Evolutionary conservation across 2,113 vertebrate genomes (phyloP), one percentile per base, ranked within the genome.

Genomic region (Alces alces): DNA sequence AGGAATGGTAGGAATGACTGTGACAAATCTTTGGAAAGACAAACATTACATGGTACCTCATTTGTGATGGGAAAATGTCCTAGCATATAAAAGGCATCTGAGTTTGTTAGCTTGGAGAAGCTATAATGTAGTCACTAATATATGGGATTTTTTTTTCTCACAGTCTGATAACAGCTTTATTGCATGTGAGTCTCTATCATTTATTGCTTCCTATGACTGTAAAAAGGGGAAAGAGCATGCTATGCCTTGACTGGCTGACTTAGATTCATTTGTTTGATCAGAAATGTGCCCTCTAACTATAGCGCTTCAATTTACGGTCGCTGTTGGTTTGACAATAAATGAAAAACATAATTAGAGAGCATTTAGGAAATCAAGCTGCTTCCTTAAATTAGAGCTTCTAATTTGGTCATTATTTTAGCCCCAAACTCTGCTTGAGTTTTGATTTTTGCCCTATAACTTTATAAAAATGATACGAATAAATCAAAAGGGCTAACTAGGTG

Each of bases 121-220:
- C 45, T 89, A 66, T 54, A 50, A 47, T 21, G 28, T 91, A 88
- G 96, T 55, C 60, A 78, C 36, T 93, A 58, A 83, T 86, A 33
- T 21, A 27, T 43, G 43, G 45, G n/a, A 2, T 25, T 96, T 96
- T 28, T 28, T 97, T 97, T 97, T 94, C 92, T 95, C 94, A 95
- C 92, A 93, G 85, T 93, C 64, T 66, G 80, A 91, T 95, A 96
- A 96, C 55, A 97, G 85, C 28, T 96, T 96, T 96, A 96, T 76
- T 88, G 73, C 82, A 45, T 39, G 9, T n/a, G 54, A 83, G 17
- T 11, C n/a, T 55, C 83, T 93, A 83, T 93, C 78, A 80, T 86
- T 96, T 89, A 96, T 91, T 91, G 52, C 95, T 96, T 94, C 64
- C 57, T 66, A 14, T 23, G 43, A 39, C 87, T 84, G 76, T 97